Conservation (phyloP, 2,113 vertebrate genomes). For the Pteruthius melanotis region DNA sequence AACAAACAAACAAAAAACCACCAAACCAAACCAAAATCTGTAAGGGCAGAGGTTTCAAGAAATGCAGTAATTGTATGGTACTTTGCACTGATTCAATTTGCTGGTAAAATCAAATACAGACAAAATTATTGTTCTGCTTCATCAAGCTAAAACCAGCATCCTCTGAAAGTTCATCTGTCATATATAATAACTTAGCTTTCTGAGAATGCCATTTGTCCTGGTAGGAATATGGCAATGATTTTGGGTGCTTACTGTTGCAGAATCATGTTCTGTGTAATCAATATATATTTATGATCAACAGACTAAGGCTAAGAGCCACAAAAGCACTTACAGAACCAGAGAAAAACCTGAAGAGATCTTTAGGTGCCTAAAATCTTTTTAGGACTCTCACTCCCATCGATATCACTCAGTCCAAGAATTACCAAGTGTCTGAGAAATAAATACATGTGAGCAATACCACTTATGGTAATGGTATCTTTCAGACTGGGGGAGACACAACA, state of each 20-base stretch:
- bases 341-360: neutral
- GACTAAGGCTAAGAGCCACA: neutral
- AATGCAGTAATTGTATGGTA: neutral
- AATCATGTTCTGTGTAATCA: neutral
- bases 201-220: neutral
- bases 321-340: neutral
- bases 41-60: neutral
- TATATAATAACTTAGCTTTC: neutral
- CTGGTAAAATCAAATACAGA: slow-evolving; percentile 32
- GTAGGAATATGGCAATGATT: neutral
- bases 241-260: neutral
- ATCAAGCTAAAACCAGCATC: slow-evolving; percentile 20
- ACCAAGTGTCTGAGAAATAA: neutral
- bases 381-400: neutral
- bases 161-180: slow-evolving; percentile 38
- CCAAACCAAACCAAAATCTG: fast-evolving
- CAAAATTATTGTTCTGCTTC: slow-evolving; percentile 33
- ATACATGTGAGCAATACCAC: neutral
- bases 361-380: neutral
- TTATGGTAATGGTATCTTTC: neutral
- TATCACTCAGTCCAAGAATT: neutral
- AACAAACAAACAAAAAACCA: neutral
- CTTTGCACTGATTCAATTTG: slow-evolving; percentile 15
- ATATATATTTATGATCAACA: neutral
- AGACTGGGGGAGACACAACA: neutral